phyloP scores from a whole-genome alignment of 2,797 vertebrate genomes.

The Vipera latastei region DNA sequence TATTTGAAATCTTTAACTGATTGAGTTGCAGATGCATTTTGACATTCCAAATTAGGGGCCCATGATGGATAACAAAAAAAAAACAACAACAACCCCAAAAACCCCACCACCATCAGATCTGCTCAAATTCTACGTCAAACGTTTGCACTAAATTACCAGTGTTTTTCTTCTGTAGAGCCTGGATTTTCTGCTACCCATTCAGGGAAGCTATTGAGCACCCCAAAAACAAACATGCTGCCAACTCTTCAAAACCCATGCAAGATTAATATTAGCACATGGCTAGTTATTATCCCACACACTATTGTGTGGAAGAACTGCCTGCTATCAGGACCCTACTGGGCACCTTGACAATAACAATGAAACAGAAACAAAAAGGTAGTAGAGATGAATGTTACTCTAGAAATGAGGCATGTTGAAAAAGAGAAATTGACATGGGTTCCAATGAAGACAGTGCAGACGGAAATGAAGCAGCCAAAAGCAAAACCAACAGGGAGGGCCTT shows the following conservation, averaged over 20 bases:
- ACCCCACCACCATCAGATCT: not conserved
- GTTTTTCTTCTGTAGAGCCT: not conserved
- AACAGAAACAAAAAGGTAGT: not conserved
- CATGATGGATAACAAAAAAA: not conserved
- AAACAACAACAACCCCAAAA: too few relatives aligned
- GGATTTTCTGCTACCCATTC: not conserved
- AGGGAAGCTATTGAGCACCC: not conserved
- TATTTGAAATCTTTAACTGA: not conserved
- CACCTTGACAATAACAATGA: not conserved
- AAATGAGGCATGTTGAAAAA: not conserved
- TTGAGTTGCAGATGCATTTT: not conserved
- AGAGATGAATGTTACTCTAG: not conserved
- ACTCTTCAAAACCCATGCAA: not conserved
- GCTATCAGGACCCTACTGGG: not conserved
- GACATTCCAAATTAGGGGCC: not conserved
- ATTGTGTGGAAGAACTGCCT: not conserved
- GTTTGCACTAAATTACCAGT: not conserved
- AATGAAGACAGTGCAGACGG: not conserved
- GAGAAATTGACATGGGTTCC: not conserved
- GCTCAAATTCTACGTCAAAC: not conserved
- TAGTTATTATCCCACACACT: not conserved
- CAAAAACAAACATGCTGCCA: not conserved
- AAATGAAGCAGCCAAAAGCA: not conserved
- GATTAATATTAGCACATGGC: not conserved
- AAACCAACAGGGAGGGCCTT: not conserved